A percentile compares a stretch with the other conserved stretches of the same genome.
phyloP scores from a whole-genome alignment of 1,140 invertebrate genomes.

The Chelonus insularis region DNA sequence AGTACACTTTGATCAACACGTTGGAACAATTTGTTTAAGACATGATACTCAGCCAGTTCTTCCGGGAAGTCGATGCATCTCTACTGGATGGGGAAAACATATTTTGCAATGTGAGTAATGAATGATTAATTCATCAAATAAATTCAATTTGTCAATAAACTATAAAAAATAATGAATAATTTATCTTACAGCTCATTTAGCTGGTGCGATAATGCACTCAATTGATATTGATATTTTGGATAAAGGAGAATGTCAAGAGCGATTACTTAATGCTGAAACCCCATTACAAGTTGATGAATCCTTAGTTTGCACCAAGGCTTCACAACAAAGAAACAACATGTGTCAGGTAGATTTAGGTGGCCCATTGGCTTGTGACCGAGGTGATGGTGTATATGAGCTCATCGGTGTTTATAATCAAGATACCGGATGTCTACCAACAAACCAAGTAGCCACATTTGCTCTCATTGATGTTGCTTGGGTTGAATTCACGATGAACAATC shows the following conservation, averaged over 20 bases:
- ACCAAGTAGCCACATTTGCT: slow-evolving; percentile 47
- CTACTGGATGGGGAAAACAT: slow-evolving; percentile 81
- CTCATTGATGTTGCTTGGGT: slow-evolving; percentile 21
- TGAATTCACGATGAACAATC: slow-evolving; percentile 5
- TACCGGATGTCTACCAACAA: slow-evolving; percentile 61
- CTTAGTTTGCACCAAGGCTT: slow-evolving; percentile 47
- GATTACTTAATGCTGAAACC: slow-evolving; percentile 36
- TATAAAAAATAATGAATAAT: slow-evolving; percentile 20
- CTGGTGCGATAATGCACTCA: slow-evolving; percentile 74
- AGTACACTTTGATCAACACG: slow-evolving; percentile 68
- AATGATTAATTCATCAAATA: no score
- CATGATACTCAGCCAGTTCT: slow-evolving; percentile 47
- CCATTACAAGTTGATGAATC: slow-evolving; percentile 39
- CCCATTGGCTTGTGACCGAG: slow-evolving; percentile 74
- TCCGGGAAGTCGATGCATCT: slow-evolving; percentile 67
- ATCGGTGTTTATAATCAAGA: slow-evolving; percentile 76
- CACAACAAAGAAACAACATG: slow-evolving; percentile 47
- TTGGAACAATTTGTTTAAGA: slow-evolving; percentile 74
- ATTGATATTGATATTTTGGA: slow-evolving; percentile 69
- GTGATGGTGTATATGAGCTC: slow-evolving; percentile 70
- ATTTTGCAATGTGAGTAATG: slow-evolving; percentile 70
- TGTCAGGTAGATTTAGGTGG: slow-evolving; percentile 75
- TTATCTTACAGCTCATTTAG: slow-evolving; percentile 66
- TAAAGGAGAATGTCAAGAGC: slow-evolving; percentile 61
- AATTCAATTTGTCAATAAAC: slow-evolving; percentile 14